Conservation (phyloP, 2,888 invertebrate species). For the Nemotelus nigrinus region DNA sequence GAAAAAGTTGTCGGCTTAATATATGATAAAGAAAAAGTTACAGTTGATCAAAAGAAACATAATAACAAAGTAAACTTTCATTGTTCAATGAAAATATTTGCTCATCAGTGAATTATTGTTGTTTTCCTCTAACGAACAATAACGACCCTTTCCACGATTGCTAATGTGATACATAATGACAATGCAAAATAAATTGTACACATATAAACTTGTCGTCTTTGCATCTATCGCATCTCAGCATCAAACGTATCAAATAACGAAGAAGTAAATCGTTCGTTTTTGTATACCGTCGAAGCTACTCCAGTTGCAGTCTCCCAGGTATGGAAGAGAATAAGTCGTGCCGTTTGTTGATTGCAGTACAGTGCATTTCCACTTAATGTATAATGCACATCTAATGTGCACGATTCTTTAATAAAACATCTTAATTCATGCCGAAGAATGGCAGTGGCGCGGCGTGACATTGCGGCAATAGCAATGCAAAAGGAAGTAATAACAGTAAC, state of each 20-base stretch:
- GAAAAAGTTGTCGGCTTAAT: too few relatives aligned
- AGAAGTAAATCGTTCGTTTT: conserved; percentile 9
- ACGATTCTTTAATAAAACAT: conserved; percentile 43
- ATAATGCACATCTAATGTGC: conserved; percentile 40
- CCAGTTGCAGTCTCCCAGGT: background rate
- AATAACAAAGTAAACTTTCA: too few relatives aligned
- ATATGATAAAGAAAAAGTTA: too few relatives aligned
- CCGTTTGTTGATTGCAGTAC: conserved; percentile 7
- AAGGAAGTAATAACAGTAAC: conserved; percentile 42
- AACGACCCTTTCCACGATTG: conserved; percentile 15
- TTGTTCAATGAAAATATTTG: too few relatives aligned
- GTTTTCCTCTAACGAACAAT: conserved; percentile 4
- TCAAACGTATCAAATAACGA: conserved; percentile 29
- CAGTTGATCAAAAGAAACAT: too few relatives aligned
- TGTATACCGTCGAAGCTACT: background rate
- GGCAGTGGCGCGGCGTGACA: conserved; percentile 24
- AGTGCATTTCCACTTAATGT: conserved; percentile 12
- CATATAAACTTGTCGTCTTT: conserved; percentile 5
- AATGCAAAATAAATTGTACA: conserved; percentile 4
- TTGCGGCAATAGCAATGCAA: conserved; percentile 16
- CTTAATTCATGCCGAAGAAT: conserved; percentile 37
- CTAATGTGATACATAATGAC: conserved; percentile 15
- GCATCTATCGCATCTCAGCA: conserved; percentile 3
- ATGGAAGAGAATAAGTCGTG: background rate
- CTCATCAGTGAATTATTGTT: conserved; percentile 18